Percentiles rank a stretch among this genome's conserved stretches.
Evolutionary conservation across 2,797 vertebrate species (phyloP).

Genomic region (Champsocephalus gunnari): DNA sequence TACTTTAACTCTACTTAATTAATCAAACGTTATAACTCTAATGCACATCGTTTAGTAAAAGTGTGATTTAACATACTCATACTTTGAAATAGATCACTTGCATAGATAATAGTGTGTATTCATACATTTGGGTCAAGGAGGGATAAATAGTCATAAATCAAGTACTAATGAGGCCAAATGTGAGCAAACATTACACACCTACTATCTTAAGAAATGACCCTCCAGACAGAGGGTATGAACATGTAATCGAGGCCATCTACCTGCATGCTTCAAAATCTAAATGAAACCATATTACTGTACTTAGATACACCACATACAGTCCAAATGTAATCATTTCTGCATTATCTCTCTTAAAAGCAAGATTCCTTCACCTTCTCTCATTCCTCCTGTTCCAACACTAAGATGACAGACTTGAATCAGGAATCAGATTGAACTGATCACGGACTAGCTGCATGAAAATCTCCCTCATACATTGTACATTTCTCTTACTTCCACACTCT

Average conservation of each 20-base stretch:
- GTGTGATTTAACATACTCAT: background rate
- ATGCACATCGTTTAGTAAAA: background rate
- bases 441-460: background rate
- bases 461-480: constrained; percentile 1
- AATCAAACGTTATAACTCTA: background rate
- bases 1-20: no score
- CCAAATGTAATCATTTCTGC: background rate
- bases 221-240: constrained; percentile 20
- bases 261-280: constrained; percentile 2
- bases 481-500: background rate
- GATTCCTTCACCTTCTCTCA: background rate
- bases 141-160: constrained; percentile 63
- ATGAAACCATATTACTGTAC: background rate
- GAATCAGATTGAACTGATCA: background rate
- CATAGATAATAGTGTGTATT: background rate
- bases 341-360: no score
- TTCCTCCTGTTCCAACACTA: constrained; percentile 1
- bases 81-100: background rate
- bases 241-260: constrained; percentile 41
- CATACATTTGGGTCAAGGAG: constrained; percentile 54
- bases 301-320: background rate
- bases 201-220: constrained; percentile 45
- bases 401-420: constrained; percentile 8
- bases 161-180: constrained; percentile 58
- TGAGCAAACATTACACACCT: constrained; percentile 20